Base-by-base conservation (phyloP, 2,113 vertebrate species). In the Sphyrna mokarran region DNA sequence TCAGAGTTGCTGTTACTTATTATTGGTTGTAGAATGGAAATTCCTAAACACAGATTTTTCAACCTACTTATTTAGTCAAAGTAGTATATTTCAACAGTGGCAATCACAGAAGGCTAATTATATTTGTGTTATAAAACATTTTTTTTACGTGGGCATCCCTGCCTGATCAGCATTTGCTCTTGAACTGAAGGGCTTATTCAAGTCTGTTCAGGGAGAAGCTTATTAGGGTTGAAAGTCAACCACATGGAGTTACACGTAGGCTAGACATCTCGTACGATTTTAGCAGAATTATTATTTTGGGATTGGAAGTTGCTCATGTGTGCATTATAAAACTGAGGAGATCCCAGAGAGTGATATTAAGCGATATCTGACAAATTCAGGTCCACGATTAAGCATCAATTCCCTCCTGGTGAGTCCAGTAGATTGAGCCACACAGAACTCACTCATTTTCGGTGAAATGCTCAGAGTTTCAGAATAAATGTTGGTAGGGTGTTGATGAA, bases 271-370 rank as follows among this genome's bases (percentile, higher is more conserved):
- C 48, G 23, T 54, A 48, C 58, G 68, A n/a, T 91, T 91, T 91
- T 20, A 66, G 63, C 58, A 93, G 7, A 22, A 66, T 93, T 93
- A 93, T 93, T 93, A 93, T 93, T 93, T 93, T 66, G 66, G 61
- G 89, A 68, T 66, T 93, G n/a, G n/a, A 93, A 66, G n/a, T 93
- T 93, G 33, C n/a, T 93, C 61, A 68, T 37, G n/a, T 93, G 61
- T 22, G 68, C 37, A 68, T 93, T 93, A 37, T 95, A 95, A 72
- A 72, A 72, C 43, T 54, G 94, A 33, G 94, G 94, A 72, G 66
- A 76, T 95, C 43, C 68, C 94, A 54, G 68, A 22, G 89, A 76
- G 94, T 40, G 54, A 72, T 95, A 54, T 95, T 70, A 76, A 95
- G 48, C n/a, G n/a, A n/a, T n/a, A n/a, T n/a, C n/a, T 54, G 48